Base-by-base conservation (phyloP, 2,113 vertebrate genomes). In the Polyodon spathula region DNA sequence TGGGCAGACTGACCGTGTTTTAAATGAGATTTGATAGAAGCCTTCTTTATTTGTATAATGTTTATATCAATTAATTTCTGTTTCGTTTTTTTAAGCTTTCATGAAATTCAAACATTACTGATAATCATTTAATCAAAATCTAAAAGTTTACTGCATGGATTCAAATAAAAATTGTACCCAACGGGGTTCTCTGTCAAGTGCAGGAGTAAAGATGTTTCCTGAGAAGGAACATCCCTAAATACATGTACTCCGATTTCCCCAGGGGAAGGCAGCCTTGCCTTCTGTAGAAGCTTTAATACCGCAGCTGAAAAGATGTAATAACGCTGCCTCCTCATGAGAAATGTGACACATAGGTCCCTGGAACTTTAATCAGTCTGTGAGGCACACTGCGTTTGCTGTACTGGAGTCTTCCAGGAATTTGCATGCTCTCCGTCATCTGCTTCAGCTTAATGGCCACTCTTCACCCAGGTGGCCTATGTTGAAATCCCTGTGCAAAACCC, bases 161-260 rank as follows among this genome's bases (percentile, higher is more conserved):
- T n/a, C n/a, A n/a, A n/a, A n/a, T n/a, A n/a, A n/a, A n/a, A n/a
- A n/a, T n/a, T n/a, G 8, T 39, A 38, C 38, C 53, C 8, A 4
- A 56, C n/a, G 10, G 4, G 57, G 27, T 41, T 40, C 56, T 39
- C 12, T 8, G 4, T 11, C 56, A 9, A 10, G 44, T 51, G n/a
- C 37, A 52, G 51, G 14, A 16, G 2, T 7, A 7, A 46, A 54
- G 62, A 56, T 54, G 50, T 41, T 55, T 40, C 10, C 27, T 6
- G 12, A 16, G 40, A 53, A 59, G 52, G 52, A 63, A 27, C 40
- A 53, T 15, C 56, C 48, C 50, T 43, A 64, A 52, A 54, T 53
- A 37, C 48, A 64, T 54, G 48, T 27, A 16, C 48, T 50, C 27
- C 12, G 11, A 57, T 9, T 57, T 7, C 46, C 37, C 11, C 56